phyloP scores from a whole-genome alignment of 2,797 vertebrate species.

The Crypturellus tataupa region DNA sequence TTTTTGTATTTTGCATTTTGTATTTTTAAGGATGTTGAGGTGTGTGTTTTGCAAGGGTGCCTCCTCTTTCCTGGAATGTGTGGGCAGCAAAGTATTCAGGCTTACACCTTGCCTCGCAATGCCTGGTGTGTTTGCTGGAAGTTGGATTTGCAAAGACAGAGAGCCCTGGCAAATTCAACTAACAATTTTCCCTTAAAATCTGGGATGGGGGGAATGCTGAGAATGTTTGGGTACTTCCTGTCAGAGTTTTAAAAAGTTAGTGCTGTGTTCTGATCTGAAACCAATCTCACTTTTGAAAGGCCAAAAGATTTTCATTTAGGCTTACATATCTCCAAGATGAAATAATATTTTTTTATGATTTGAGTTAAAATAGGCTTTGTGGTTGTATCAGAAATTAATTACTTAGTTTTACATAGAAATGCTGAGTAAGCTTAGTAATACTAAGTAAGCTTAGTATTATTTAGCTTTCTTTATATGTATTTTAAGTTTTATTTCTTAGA shows the following conservation, averaged over 20 bases:
- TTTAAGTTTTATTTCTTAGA: neutral
- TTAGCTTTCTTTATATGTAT: neutral
- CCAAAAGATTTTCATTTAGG: neutral
- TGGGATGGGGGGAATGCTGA: neutral
- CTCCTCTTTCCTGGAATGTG: neutral
- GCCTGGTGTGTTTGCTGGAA: neutral
- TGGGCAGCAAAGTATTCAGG: neutral
- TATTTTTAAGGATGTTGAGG: neutral
- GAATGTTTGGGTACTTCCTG: neutral
- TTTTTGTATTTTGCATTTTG: neutral
- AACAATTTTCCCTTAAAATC: neutral
- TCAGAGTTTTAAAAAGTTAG: constrained; percentile 6
- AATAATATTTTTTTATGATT: neutral
- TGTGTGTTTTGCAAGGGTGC: neutral
- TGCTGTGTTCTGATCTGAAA: neutral
- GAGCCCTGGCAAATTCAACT: neutral
- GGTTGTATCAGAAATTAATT: neutral
- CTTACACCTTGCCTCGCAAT: neutral
- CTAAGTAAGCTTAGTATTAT: neutral
- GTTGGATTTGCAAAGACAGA: neutral
- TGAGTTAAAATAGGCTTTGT: neutral
- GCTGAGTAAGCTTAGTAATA: neutral
- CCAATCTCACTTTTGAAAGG: neutral
- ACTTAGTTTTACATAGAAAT: neutral
- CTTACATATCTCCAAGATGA: neutral